These are phyloP conservation scores for Calvadosia cruxmelitensis DNA, from an alignment of 30 jellyfish, hydroid and myxozoan species.

Conservation along the genomic window DNA sequence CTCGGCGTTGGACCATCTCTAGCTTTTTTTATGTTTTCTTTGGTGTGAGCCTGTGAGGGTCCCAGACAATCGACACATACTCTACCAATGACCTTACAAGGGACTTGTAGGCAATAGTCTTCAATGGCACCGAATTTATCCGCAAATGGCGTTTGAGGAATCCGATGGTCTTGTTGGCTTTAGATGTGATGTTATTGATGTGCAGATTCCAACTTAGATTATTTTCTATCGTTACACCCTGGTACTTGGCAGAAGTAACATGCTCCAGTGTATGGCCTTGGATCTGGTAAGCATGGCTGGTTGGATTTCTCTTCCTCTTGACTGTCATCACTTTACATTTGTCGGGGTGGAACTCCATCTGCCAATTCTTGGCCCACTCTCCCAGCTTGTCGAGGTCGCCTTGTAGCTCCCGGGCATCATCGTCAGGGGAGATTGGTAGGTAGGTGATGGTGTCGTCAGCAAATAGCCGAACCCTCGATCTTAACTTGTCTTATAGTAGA, in stretches of 20 bases:
- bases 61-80: background rate
- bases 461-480: slow-evolving; percentile 16
- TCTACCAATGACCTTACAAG: background rate
- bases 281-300: background rate
- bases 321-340: slow-evolving; percentile 13
- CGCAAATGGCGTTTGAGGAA: too few species aligned
- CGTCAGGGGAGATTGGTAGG: background rate
- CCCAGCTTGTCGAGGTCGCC: slow-evolving; percentile 9
- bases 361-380: slow-evolving; percentile 18
- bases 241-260: slow-evolving; percentile 18
- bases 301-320: slow-evolving; percentile 8
- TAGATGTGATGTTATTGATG: slow-evolving; percentile 9
- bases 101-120: too few species aligned
- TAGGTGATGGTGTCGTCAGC: slow-evolving; percentile 24
- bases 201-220: slow-evolving; percentile 7
- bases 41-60: too few species aligned
- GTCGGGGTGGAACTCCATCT: slow-evolving; percentile 36
- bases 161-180: too few species aligned
- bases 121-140: too few species aligned
- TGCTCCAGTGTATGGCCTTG: slow-evolving; percentile 16
- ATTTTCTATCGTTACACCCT: background rate
- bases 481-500: slow-evolving; percentile 6
- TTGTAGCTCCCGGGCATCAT: slow-evolving; percentile 16
- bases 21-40: too few species aligned
- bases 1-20: background rate